Percentiles rank a stretch among this genome's conserved stretches.
phyloP scores from a whole-genome alignment of 2,797 vertebrate species.

The Schizopygopsis malacanthus region DNA sequence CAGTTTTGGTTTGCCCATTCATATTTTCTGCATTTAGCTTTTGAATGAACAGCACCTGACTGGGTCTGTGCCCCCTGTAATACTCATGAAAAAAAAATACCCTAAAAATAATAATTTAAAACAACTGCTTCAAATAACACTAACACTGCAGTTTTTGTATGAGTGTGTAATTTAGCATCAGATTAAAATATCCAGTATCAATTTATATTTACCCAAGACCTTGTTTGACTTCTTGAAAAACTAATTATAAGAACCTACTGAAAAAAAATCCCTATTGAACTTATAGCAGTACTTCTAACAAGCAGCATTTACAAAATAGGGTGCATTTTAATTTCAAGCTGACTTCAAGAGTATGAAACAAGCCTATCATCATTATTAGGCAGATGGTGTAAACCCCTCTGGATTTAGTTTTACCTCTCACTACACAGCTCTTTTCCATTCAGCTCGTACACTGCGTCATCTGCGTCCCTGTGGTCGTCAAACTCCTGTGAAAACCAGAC shows the following conservation, averaged over 20 bases:
- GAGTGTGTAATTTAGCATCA: background rate
- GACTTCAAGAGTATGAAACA: background rate
- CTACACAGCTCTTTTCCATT: slow-evolving; percentile 92
- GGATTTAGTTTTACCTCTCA: slow-evolving; percentile 81
- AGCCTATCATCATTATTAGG: background rate
- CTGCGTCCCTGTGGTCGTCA: slow-evolving; percentile 92
- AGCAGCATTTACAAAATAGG: background rate
- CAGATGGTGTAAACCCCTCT: background rate
- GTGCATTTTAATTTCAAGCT: too few species aligned
- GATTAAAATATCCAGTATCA: background rate
- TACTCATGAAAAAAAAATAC: too few species aligned
- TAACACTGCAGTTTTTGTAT: background rate
- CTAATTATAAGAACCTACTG: background rate
- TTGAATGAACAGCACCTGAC: too few species aligned
- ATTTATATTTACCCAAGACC: background rate
- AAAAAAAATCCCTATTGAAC: background rate
- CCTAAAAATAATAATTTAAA: background rate
- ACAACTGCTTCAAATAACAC: background rate
- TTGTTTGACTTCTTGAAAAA: background rate
- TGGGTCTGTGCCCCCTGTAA: too few species aligned
- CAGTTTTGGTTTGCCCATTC: too few species aligned
- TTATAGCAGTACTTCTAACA: background rate
- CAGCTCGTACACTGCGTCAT: slow-evolving; percentile 92
- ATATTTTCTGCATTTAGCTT: too few species aligned
- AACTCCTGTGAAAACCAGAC: slow-evolving; percentile 80